Evolutionary conservation across 2,797 vertebrate genomes (phyloP).

Genomic region (Varecia variegata): DNA sequence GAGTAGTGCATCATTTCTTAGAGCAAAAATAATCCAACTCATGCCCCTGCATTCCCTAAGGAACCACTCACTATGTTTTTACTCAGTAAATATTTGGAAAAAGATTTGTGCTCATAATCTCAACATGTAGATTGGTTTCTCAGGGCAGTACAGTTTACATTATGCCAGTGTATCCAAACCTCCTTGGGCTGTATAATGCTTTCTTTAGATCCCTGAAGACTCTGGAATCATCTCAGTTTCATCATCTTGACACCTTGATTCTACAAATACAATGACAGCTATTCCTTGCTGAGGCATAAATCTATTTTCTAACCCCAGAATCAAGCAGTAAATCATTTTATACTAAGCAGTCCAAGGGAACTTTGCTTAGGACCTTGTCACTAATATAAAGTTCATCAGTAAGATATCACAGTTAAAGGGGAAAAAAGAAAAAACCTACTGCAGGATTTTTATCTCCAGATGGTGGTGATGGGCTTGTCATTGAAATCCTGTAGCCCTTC

Average conservation of each 20-base stretch:
- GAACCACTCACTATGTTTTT: not conserved
- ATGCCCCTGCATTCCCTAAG: not conserved
- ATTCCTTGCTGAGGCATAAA: slow-evolving; percentile 11
- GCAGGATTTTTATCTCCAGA: slow-evolving; percentile 67
- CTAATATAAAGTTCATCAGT: slow-evolving; percentile 59
- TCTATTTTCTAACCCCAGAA: slow-evolving; percentile 26
- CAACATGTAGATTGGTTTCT: not conserved
- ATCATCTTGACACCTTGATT: slow-evolving; percentile 22
- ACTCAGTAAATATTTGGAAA: slow-evolving; percentile 51
- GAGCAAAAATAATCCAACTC: slow-evolving; percentile 8
- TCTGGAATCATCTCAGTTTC: not conserved
- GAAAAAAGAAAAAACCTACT: not conserved
- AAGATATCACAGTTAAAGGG: slow-evolving; percentile 22
- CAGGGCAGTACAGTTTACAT: not conserved
- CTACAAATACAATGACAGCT: slow-evolving; percentile 45
- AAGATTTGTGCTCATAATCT: slow-evolving; percentile 45
- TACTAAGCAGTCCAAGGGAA: not conserved
- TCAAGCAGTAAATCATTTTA: slow-evolving; percentile 17
- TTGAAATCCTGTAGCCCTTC: slow-evolving; percentile 57
- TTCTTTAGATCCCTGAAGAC: not conserved
- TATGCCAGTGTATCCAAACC: not conserved
- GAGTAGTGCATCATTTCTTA: slow-evolving; percentile 52
- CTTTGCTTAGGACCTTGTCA: slow-evolving; percentile 45
- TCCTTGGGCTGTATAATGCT: not conserved
- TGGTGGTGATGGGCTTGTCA: slow-evolving; percentile 66